Conservation (phyloP, 2,888 invertebrate genomes). For the Eubasilissa splendida region DNA sequence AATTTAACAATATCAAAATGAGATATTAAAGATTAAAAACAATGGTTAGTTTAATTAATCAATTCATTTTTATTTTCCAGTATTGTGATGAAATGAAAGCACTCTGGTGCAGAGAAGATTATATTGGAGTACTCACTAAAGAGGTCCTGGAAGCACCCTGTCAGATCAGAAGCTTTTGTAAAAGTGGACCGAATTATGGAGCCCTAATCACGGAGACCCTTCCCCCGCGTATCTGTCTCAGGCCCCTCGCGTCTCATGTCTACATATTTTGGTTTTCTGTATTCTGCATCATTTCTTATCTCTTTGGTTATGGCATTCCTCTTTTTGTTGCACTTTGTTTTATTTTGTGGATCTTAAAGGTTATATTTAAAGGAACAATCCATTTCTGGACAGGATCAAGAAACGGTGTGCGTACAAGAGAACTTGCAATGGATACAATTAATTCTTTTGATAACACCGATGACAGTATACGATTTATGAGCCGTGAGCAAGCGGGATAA, state of each 20-base stretch:
- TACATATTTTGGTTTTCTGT: conserved; percentile 72
- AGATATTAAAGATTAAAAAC: neutral
- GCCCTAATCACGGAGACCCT: conserved; percentile 73
- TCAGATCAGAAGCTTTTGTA: conserved; percentile 76
- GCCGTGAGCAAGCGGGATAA: conserved; percentile 26
- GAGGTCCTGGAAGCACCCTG: conserved; percentile 78
- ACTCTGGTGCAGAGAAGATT: conserved; percentile 77
- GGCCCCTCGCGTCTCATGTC: conserved; percentile 78
- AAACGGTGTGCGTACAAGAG: neutral
- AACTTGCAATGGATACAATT: conserved; percentile 16
- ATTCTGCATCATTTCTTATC: conserved; percentile 70
- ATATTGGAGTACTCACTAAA: conserved; percentile 76
- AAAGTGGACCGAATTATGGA: conserved; percentile 73
- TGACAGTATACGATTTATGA: conserved; percentile 38
- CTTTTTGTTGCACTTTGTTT: conserved; percentile 42
- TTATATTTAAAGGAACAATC: conserved; percentile 45
- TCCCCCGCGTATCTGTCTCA: conserved; percentile 79
- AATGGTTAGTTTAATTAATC: neutral
- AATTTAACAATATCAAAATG: neutral
- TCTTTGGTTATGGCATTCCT: conserved; percentile 70
- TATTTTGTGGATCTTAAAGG: conserved; percentile 35
- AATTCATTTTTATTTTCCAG: conserved; percentile 69
- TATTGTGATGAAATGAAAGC: conserved; percentile 77
- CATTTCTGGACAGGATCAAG: conserved; percentile 40
- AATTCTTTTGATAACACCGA: conserved; percentile 43